Conservation (phyloP, 2,113 vertebrate species). For the Coturnix japonica region DNA sequence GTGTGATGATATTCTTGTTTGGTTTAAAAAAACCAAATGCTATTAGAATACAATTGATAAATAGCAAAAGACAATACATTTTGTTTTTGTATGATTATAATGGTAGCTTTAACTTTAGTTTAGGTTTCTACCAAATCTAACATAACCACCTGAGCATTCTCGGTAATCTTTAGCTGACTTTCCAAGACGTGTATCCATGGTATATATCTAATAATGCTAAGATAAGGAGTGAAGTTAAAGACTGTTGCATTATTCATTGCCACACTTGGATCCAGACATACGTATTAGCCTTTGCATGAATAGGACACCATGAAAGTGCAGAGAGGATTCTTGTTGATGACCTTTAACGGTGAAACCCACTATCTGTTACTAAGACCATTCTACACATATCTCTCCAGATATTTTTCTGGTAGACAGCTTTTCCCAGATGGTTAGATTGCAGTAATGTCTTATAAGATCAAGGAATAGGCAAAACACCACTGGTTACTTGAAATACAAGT, state of each 20-base stretch:
- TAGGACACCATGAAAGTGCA: not conserved
- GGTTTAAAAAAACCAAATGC: not conserved
- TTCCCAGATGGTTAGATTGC: not conserved
- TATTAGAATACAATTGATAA: not conserved
- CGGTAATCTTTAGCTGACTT: not conserved
- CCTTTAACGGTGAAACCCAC: not conserved
- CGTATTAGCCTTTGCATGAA: not conserved
- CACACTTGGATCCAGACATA: not conserved
- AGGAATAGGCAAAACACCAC: not conserved
- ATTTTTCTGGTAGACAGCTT: not conserved
- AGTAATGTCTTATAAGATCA: not conserved
- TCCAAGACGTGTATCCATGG: not conserved
- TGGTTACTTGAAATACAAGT: not conserved
- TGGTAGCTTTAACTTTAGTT: not conserved
- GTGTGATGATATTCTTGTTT: not conserved
- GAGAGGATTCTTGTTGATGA: not conserved
- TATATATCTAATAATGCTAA: not conserved
- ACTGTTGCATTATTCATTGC: not conserved
- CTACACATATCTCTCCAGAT: not conserved
- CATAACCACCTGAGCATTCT: not conserved
- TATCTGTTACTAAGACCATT: not conserved
- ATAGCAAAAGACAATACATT: not conserved
- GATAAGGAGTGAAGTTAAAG: not conserved
- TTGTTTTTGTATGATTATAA: not conserved
- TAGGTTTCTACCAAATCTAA: not conserved